Evolutionary conservation across 2,888 invertebrate genomes (phyloP).

Genomic region (Sphaerophoria taeniata): DNA sequence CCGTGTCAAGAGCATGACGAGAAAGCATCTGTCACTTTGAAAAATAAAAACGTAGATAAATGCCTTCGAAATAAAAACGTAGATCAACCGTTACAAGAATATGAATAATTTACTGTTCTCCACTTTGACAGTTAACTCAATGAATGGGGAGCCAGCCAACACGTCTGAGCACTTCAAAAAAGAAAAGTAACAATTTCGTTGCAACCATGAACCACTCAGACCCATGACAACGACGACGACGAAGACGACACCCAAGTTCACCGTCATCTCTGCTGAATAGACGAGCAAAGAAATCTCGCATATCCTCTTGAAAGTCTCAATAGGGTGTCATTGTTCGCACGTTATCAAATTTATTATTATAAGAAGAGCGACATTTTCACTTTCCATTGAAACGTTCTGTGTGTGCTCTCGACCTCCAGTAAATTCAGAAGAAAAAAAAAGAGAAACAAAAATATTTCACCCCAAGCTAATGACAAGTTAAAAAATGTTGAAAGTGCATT

Average conservation of each 20-base stretch:
- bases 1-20: too few relatives aligned
- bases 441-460: conserved; percentile 1
- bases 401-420: conserved; percentile 36
- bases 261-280: not conserved
- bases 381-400: conserved; percentile 53
- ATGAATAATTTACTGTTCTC: too few relatives aligned
- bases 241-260: conserved; percentile 6
- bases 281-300: not conserved
- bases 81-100: too few relatives aligned
- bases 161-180: too few relatives aligned
- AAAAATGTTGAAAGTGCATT: conserved; percentile 59
- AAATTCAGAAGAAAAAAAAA: not conserved
- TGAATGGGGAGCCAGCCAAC: too few relatives aligned
- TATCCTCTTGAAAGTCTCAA: conserved; percentile 68
- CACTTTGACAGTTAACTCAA: too few relatives aligned
- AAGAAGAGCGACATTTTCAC: conserved; percentile 64
- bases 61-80: too few relatives aligned
- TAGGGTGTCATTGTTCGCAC: conserved; percentile 71
- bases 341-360: conserved; percentile 56
- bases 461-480: conserved; percentile 20
- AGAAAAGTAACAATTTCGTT: too few relatives aligned
- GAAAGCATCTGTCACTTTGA: too few relatives aligned
- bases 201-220: not conserved
- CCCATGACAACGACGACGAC: not conserved
- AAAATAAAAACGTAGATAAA: too few relatives aligned